Evolutionary conservation across 1,140 invertebrate species (phyloP), one percentile per base, ranked within the genome.

Genomic region (Drosophila willistoni): DNA sequence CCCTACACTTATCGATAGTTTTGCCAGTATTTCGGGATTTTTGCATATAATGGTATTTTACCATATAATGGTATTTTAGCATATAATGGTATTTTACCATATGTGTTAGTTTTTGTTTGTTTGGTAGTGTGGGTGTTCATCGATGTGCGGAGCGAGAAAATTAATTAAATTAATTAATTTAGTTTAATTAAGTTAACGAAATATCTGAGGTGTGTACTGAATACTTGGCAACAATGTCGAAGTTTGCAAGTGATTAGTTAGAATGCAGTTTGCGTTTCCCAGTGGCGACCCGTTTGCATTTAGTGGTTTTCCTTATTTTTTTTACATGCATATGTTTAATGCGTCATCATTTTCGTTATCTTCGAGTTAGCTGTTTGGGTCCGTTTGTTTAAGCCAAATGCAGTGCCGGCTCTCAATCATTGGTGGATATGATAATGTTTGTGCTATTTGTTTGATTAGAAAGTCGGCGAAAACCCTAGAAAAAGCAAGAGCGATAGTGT

Each of bases 381-480:
- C 68, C 66, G 78, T 70, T 68, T 89, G 70, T 74, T 77, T 55
- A 56, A 71, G 68, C 62, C 64, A 73, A 78, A 68, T 56, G 64
- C 72, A 80, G 70, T 74, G 64, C 80, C 85, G 80, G 84, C 81
- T 70, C 65, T 68, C 68, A 19, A 13, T 71, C 14, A 5, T 25
- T 42, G 57, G 70, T 33, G 25, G 34, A 64, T 66, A 65, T 73
- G 66, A 59, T 63, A 56, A 59, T 71, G 44, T 76, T 64, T 74
- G 64, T 68, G n/a, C 59, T 54, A 25, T 44, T 71, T 81, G 80
- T 89, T 84, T 89, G 80, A 89, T 89, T 89, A 89, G 84, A 89
- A 89, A 89, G 84, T 89, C 75, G 75, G 62, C 69, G 56, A 57
- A 61, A 54, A 47, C 36, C 44, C 44, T 22, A 61, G 57, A 55